Evolutionary conservation across 2,113 vertebrate genomes (phyloP), one percentile per base, ranked within the genome.

Genomic region (Pterophyllum scalare): DNA sequence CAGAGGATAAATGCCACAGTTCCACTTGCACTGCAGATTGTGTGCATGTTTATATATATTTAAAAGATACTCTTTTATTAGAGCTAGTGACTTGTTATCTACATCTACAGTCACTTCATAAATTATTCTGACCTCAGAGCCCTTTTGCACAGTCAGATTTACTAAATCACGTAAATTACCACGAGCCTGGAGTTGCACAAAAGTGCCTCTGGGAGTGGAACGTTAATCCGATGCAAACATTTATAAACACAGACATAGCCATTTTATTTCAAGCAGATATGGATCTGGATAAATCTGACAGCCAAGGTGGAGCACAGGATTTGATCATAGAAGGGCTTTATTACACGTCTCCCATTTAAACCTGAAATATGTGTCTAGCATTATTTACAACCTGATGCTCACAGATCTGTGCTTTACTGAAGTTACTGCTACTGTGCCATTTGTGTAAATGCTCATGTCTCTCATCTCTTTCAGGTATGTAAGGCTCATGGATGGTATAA

Each of bases 1-100:
- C 49, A 78, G 33, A 85, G 58, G 80, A 85, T 65, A 46, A 49
- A 92, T 86, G 20, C 8, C 49, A 54, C 28, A 33, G 17, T 24
- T 79, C 24, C 49, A 81, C 17, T 54, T 88, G 84, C 2, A 43
- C n/a, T 79, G 40, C 20, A 22, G 67, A 33, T 22, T 75, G 43
- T 59, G 24, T 56, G 43, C 70, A 26, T 38, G 14, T 14, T 7
- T 20, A 35, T 75, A 10, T 77, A n/a, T 76, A 15, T 82, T 52
- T 22, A 81, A 59, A 35, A 38, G 49, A 7, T n/a, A 35, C 17
- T 57, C 3, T 67, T 72, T 72, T 72, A 52, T 72, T 72, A 70
- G 65, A 49, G 24, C 28, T 28, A 3, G 6, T 70, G 65, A 70
- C 65, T 70, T 70, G 22, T 49, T 70, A 49, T 17, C 65, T 49